Evolutionary conservation across 2,888 invertebrate genomes (phyloP), one percentile per base, ranked within the genome.

Genomic region (Brenthis ino): DNA sequence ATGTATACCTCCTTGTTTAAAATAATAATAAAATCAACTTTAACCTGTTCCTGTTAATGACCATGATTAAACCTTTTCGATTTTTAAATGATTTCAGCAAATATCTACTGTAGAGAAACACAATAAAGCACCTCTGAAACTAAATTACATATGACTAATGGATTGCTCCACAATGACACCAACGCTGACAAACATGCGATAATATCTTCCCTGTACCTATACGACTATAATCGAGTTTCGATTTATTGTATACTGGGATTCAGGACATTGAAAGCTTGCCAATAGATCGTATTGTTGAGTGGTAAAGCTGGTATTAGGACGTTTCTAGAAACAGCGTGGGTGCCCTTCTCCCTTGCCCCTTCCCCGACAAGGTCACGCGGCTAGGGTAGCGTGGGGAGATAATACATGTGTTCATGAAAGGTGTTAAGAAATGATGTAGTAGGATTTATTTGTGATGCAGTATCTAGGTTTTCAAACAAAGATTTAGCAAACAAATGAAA

Each of bases 401-500:
- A 69, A 74, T 76, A 78, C 79, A 79, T 77, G 76, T 79, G 78
- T 77, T 76, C 70, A 71, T 77, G 74, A 77, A 73, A 77, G 74
- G 72, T 66, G 72, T 75, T 11, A 43, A 70, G 69, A 69, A 72
- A 64, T 64, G 51, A 58, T 65, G 57, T 57, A 51, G 65, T 47
- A 53, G 16, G 60, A 56, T 65, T 61, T 69, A 57, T 69, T 69
- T 69, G 65, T 43, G 33, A 48, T 58, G 20, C 51, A 54, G 51
- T 70, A 64, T 65, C 69, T 72, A 68, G 37, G 61, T 69, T 58
- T 61, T 48, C 64, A 57, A 72, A 65, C 65, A 61, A 33, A 56
- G 58, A 47, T 28, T 54, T 20, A 53, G 53, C 28, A 57, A 58
- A 16, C 61, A 68, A 66, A 68, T 57, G 28, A 58, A 68, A 57